phyloP scores from a whole-genome alignment of 1,140 invertebrate species.

The Paracyclopina nana region DNA sequence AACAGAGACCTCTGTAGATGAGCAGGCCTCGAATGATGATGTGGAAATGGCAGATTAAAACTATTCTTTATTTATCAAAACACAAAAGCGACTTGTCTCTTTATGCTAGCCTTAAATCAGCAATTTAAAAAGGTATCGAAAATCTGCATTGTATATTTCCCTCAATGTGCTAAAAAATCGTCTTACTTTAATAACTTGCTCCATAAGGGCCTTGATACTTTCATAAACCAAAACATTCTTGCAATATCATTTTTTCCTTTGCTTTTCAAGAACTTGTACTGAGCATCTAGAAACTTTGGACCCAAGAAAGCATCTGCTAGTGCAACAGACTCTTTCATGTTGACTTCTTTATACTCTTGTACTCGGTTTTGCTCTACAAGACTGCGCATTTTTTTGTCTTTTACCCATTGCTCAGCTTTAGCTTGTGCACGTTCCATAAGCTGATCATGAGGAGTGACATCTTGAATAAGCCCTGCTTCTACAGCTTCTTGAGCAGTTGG shows the following conservation, averaged over 20 bases:
- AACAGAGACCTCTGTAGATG: no score
- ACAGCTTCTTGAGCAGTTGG: constrained; percentile 8
- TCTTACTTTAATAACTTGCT: constrained; percentile 1
- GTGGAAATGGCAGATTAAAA: no score
- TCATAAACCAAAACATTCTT: constrained; percentile 5
- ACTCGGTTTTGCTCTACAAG: neutral
- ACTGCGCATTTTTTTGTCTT: neutral
- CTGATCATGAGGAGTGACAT: constrained; percentile 6
- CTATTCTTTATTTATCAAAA: no score
- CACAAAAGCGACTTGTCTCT: no score
- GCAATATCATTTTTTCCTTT: constrained; percentile 3
- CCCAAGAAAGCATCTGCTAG: constrained; percentile 13
- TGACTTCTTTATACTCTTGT: constrained; percentile 8
- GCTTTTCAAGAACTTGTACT: constrained; percentile 10
- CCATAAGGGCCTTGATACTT: constrained; percentile 3
- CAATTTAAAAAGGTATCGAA: no score
- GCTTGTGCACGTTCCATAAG: constrained; percentile 5
- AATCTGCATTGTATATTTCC: no score
- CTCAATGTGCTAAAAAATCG: no score
- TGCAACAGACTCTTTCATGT: constrained; percentile 8
- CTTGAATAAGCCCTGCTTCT: neutral
- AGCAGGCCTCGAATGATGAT: no score
- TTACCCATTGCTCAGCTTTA: constrained; percentile 5
- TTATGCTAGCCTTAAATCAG: no score
- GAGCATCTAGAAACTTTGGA: neutral